Evolutionary conservation across 2,797 vertebrate species (phyloP), one percentile per base, ranked within the genome.

Genomic region (Odontamblyopus rebecca): DNA sequence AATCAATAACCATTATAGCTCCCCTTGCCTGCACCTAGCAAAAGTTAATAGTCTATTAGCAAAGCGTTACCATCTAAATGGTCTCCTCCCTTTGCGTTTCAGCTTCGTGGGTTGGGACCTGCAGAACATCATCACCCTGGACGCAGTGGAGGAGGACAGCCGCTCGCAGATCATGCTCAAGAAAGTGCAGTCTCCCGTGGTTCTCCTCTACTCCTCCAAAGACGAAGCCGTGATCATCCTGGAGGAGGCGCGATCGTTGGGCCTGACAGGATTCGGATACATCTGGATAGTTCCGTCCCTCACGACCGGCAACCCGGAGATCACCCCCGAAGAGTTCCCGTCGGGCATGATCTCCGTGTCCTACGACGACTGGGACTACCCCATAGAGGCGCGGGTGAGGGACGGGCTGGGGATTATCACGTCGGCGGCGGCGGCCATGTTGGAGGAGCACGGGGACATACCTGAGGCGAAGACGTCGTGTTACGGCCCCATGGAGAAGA

Each of bases 71-170:
- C 72, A 64, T 74, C 71, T 82, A 48, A 51, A 69, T 81, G 38
- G 26, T 82, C 69, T 85, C 72, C 65, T 75, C 19, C 27, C 73
- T 84, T 65, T 81, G 63, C 68, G 48, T 76, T 77, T 70, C 67
- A 93, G 98, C 83, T 99, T 99, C 69, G 97, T 99, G 78, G 97
- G 97, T 81, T 99, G 98, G 98, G 97, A 99, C 86, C 95, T 99
- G 92, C 96, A 98, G 92, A 96, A 96, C 1, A 77, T 96, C 81
- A 96, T 99, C 88, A 90, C 91, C 4, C 89, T 99, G 1, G 98
- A 99, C 56, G 95, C 96, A 0, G 94, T 97, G 81, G 95, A 97
- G 4, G 96, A 96, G 62, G 97, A 98, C 77, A 95, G 94, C 61
- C 94, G 95, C 77, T 95, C 95, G 0, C 96, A 97, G 82, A 96